phyloP scores from a whole-genome alignment of 2,113 vertebrate genomes.

The Alaudala cheleensis region DNA sequence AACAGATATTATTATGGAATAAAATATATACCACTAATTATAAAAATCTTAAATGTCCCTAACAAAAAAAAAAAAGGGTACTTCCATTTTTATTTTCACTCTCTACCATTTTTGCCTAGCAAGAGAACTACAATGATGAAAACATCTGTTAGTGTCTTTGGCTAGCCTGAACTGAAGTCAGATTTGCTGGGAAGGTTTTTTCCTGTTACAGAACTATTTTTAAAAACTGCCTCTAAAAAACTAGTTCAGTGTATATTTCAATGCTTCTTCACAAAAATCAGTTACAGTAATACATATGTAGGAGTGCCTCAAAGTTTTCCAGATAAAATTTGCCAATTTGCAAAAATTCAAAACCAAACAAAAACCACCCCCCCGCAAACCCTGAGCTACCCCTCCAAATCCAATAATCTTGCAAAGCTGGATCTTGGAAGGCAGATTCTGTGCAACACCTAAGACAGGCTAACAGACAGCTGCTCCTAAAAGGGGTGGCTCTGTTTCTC shows the following conservation, averaged over 20 bases:
- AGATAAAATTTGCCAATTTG: not conserved
- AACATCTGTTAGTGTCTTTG: not conserved
- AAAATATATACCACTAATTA: not conserved
- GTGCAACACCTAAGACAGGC: not conserved
- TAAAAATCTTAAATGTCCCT: not conserved
- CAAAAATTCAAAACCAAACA: not conserved
- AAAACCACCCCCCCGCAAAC: not conserved
- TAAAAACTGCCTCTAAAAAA: not conserved
- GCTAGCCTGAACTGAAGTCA: not conserved
- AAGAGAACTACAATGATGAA: not conserved
- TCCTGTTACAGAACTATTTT: not conserved
- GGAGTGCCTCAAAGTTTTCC: not conserved
- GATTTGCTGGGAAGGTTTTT: not conserved
- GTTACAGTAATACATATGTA: fast-evolving
- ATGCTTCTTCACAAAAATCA: not conserved
- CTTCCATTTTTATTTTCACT: not conserved
- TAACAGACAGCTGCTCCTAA: not conserved
- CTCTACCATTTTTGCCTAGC: not conserved
- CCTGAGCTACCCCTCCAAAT: not conserved
- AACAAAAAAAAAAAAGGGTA: not conserved
- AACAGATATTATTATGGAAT: not conserved
- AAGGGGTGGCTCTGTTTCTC: not conserved
- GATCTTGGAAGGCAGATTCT: not conserved
- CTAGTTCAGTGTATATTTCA: not conserved
- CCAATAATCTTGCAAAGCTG: not conserved